These are phyloP conservation scores for Lasioglossum marginatum DNA, from an alignment of 2,888 invertebrate genomes.

Conservation along the genomic window DNA sequence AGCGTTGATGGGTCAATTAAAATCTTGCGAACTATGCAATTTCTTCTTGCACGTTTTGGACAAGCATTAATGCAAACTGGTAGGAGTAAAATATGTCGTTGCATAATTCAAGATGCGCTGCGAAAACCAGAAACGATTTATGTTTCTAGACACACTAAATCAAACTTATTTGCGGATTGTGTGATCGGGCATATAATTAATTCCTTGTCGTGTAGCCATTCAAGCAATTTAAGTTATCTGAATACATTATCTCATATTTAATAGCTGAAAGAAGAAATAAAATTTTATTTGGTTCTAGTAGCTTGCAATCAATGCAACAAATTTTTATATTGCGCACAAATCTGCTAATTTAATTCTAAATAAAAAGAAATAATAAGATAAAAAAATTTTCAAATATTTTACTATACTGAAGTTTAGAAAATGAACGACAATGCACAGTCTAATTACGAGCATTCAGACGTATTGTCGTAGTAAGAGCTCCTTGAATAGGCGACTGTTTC, in stretches of 20 bases:
- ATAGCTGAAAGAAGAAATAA: too few relatives aligned
- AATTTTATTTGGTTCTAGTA: too few relatives aligned
- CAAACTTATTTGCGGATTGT: neutral
- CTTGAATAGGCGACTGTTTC: slow-evolving; percentile 26
- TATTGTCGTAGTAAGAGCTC: neutral
- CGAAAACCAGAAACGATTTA: slow-evolving; percentile 16
- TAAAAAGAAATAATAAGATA: neutral
- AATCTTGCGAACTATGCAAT: neutral
- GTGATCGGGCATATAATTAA: neutral
- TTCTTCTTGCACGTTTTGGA: slow-evolving; percentile 16
- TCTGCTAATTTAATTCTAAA: too few relatives aligned
- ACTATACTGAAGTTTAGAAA: neutral
- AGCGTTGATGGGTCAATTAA: slow-evolving; percentile 29
- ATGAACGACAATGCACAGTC: neutral
- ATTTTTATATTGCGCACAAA: neutral
- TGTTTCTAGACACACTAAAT: neutral
- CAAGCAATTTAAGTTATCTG: neutral
- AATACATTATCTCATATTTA: neutral
- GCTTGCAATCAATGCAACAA: too few relatives aligned
- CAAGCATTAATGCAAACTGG: neutral
- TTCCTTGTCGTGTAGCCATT: neutral
- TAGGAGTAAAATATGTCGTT: neutral
- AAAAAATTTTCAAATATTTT: neutral
- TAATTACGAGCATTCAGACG: neutral
- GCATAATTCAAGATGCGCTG: neutral